Evolutionary conservation across 2,888 invertebrate genomes (phyloP).

Genomic region (Agrypnus murinus): DNA sequence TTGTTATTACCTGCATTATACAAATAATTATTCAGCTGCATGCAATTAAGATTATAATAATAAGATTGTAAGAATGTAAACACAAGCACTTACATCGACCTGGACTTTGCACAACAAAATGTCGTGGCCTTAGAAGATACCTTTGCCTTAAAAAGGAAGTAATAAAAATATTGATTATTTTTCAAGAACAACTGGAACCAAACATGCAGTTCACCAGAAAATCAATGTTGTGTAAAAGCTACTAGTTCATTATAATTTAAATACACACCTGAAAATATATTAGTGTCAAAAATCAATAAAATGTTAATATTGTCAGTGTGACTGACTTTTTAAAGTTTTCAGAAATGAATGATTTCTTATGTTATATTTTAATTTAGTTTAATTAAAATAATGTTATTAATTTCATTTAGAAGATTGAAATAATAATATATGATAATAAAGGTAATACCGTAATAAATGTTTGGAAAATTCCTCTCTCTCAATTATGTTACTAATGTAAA

Average conservation of each 20-base stretch:
- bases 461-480: too few species aligned
- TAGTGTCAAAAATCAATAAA: conserved; percentile 45
- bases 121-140: conserved; percentile 25
- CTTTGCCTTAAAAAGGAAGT: conserved; percentile 44
- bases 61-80: too few species aligned
- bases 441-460: too few species aligned
- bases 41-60: neutral
- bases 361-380: too few species aligned
- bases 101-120: conserved; percentile 31
- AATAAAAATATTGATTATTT: conserved; percentile 65
- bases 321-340: conserved; percentile 27
- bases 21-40: neutral
- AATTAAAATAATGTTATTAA: too few species aligned
- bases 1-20: neutral
- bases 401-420: too few species aligned
- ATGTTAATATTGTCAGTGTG: conserved; percentile 41
- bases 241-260: conserved; percentile 44
- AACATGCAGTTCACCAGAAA: conserved; percentile 60
- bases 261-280: conserved; percentile 29
- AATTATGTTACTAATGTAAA: too few species aligned
- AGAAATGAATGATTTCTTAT: too few species aligned
- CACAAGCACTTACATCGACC: too few species aligned
- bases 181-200: conserved; percentile 59
- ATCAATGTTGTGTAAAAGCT: conserved; percentile 50
- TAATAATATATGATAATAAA: too few species aligned